Conservation (phyloP, 2,797 vertebrate species). For the Eleutherodactylus coqui region DNA sequence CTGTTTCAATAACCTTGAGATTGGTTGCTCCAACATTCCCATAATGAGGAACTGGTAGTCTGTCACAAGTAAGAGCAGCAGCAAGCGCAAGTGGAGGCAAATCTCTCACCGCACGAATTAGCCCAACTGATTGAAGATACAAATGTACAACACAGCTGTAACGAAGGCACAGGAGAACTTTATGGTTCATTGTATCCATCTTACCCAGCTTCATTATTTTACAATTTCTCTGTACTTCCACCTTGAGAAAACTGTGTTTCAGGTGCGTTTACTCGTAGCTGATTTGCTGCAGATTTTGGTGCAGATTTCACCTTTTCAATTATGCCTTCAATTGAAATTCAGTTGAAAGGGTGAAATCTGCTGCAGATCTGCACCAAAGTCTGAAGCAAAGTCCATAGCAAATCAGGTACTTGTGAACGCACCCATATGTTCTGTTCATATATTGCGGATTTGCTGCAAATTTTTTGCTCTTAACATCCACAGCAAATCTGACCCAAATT, state of each 20-base stretch:
- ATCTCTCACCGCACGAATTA: neutral
- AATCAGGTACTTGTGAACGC: no score
- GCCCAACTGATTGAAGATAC: neutral
- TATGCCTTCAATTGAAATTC: no score
- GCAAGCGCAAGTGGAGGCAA: neutral
- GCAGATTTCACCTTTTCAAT: no score
- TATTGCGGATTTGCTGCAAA: no score
- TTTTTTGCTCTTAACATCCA: no score
- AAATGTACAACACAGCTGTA: neutral
- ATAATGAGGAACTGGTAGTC: slow-evolving; percentile 43
- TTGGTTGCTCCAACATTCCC: slow-evolving; percentile 32
- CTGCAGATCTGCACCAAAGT: no score
- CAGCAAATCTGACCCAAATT: no score
- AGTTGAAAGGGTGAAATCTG: no score
- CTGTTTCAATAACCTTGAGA: slow-evolving; percentile 62
- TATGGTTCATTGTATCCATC: neutral
- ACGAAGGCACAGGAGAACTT: neutral
- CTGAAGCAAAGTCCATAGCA: no score
- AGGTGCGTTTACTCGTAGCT: no score
- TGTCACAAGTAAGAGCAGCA: slow-evolving; percentile 10
- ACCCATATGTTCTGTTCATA: no score
- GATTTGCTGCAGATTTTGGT: no score
- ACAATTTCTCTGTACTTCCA: neutral
- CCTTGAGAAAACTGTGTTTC: neutral
- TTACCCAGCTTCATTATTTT: neutral